Base-by-base conservation (phyloP, 2,797 vertebrate species). In the Mareca penelope region DNA sequence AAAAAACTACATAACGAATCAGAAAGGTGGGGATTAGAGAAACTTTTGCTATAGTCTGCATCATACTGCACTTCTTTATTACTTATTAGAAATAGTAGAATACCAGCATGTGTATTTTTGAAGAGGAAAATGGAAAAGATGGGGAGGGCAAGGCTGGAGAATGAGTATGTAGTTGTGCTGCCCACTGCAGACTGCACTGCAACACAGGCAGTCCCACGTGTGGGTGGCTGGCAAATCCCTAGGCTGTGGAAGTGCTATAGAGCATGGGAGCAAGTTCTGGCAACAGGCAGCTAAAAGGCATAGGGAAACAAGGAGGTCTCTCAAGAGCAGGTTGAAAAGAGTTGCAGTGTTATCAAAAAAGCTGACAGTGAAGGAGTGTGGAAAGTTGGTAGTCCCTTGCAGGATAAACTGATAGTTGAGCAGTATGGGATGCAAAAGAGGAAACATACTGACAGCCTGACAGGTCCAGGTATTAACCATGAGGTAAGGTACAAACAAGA, bases 161-260 rank as follows among this genome's bases (percentile, higher is more conserved):
- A 42, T 13, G 39, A 33, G 15, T 33, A 31, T 19, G 7, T 55
- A 17, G 6, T 17, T 48, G 71, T 33, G 12, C 26, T 71, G 44
- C 37, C 31, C 53, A 59, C 52, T 55, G 33, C 56, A 67, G 33
- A 12, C 23, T 71, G 42, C 31, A 7, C 10, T 33, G 67, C 63
- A 46, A 0, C 1, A 2, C 16, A 29, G 19, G 26, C 2, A 15
- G 17, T 44, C 23, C 4, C 6, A 14, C 22, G 11, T 1, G 1
- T 6, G 13, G 2, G 1, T 44, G 31, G 14, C 78, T 61, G 48
- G 22, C 2, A 4, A 84, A 53, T 71, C 63, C 76, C 70, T 4
- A 40, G 39, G 10, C 37, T 40, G 60, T 33, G 44, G 23, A 63
- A 46, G 28, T 78, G 39, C 23, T 55, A 48, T 28, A n/a, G 48